Percentiles rank a stretch among this genome's conserved stretches.
Conservation (phyloP, 2,888 invertebrate genomes). For the Cheilosia vulpina region DNA sequence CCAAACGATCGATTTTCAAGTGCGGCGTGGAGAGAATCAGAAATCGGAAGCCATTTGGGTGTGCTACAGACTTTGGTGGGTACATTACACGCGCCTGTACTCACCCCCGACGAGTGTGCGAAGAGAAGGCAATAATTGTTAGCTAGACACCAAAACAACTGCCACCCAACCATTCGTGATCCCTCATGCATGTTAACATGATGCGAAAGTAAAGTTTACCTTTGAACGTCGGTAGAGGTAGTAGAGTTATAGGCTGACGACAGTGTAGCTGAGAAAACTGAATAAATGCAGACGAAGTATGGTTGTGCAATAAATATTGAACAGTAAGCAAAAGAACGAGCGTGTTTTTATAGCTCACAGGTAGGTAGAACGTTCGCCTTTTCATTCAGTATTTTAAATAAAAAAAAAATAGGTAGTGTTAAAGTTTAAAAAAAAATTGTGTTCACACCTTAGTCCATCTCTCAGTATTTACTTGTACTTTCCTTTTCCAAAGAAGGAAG, state of each 20-base stretch:
- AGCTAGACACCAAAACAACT: constrained; percentile 20
- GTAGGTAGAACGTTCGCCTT: too few relatives aligned
- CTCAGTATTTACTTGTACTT: too few relatives aligned
- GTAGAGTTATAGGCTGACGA: not conserved
- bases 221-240: constrained; percentile 24
- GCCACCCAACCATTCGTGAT: constrained; percentile 14
- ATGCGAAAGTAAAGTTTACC: constrained; percentile 57
- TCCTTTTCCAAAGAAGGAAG: too few relatives aligned
- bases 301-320: too few relatives aligned
- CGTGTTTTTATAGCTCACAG: too few relatives aligned
- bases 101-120: not conserved
- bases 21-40: constrained; percentile 39
- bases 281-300: too few relatives aligned
- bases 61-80: constrained; percentile 27
- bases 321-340: too few relatives aligned
- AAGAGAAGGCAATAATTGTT: constrained; percentile 15
- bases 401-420: too few relatives aligned
- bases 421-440: too few relatives aligned
- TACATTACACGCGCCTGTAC: constrained; percentile 1
- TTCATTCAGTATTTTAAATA: too few relatives aligned
- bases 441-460: too few relatives aligned
- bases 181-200: constrained; percentile 41
- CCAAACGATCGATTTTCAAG: constrained; percentile 56
- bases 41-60: constrained; percentile 34
- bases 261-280: constrained; percentile 20